Evolutionary conservation across 1,140 invertebrate species (phyloP).

Genomic region (Ceratosolen fusciceps): DNA sequence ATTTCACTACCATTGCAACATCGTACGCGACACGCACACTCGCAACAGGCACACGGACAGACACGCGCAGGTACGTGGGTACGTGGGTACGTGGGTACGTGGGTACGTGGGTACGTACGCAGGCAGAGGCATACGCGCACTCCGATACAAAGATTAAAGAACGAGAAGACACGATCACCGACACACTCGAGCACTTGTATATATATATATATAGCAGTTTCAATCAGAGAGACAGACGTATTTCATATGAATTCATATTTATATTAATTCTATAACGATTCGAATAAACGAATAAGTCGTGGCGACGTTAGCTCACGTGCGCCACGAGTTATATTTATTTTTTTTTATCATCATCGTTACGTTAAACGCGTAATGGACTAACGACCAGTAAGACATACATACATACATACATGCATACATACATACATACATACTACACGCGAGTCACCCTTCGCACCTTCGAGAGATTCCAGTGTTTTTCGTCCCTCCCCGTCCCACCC

Average conservation of each 20-base stretch:
- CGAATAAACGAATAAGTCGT: too few relatives aligned
- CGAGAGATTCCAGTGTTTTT: slow-evolving; percentile 32
- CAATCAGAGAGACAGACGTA: too few relatives aligned
- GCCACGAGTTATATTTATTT: slow-evolving; percentile 21
- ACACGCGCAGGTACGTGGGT: background rate
- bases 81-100: background rate
- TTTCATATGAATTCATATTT: too few relatives aligned
- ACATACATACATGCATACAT: too few relatives aligned
- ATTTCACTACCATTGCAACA: slow-evolving; percentile 22
- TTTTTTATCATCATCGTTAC: slow-evolving; percentile 1
- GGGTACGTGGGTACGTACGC: background rate
- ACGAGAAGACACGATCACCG: slow-evolving; percentile 42
- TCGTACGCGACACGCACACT: too few relatives aligned
- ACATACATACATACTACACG: too few relatives aligned
- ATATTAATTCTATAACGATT: slow-evolving; percentile 15
- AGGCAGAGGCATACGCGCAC: background rate
- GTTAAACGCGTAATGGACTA: slow-evolving; percentile 21
- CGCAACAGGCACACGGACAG: too few relatives aligned
- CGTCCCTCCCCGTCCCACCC: background rate
- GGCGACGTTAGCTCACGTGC: slow-evolving; percentile 20
- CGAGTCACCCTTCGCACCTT: slow-evolving; percentile 24
- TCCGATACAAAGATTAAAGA: slow-evolving; percentile 36
- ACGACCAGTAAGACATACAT: slow-evolving; percentile 32
- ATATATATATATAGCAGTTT: too few relatives aligned
- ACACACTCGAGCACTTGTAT: slow-evolving; percentile 2